Percentiles rank a stretch among this genome's conserved stretches.
Evolutionary conservation across 2,113 vertebrate species (phyloP).

Genomic region (Hyla sarda): DNA sequence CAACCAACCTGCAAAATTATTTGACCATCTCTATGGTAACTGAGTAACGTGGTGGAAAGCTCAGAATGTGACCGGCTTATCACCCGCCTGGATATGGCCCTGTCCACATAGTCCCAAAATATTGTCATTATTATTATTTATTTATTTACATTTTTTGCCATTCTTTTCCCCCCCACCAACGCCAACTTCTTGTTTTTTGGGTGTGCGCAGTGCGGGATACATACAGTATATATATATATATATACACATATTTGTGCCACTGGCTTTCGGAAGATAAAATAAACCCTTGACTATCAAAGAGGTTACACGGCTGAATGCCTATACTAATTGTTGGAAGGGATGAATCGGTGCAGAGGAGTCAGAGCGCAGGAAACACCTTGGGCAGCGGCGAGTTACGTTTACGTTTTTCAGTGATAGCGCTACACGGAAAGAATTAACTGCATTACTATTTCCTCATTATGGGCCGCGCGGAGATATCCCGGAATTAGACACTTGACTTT

Average conservation of each 20-base stretch:
- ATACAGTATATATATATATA: no score
- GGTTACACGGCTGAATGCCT: constrained; percentile 17
- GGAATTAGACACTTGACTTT: constrained; percentile 15
- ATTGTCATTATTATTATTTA: constrained; percentile 26
- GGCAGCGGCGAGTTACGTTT: not conserved
- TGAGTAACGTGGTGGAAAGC: constrained; percentile 25
- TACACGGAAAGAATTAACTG: constrained; percentile 13
- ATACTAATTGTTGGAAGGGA: constrained; percentile 12
- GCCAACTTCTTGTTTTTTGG: not conserved
- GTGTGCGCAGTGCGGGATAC: no score
- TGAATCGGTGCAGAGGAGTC: constrained; percentile 17
- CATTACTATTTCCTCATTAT: constrained; percentile 26
- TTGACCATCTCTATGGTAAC: constrained; percentile 53
- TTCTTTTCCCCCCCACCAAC: not conserved
- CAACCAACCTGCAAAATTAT: constrained; percentile 34
- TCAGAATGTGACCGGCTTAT: constrained; percentile 50
- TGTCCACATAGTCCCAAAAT: constrained; percentile 5
- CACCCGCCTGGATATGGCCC: constrained; percentile 47
- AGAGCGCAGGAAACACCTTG: not conserved
- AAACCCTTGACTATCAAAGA: not conserved
- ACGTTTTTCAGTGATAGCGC: not conserved
- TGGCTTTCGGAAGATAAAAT: constrained; percentile 23
- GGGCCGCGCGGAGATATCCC: not conserved
- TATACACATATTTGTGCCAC: not conserved
- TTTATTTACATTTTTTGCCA: not conserved